Conservation (phyloP, 2,888 invertebrate species). For the Tuberolachnus salignus region DNA sequence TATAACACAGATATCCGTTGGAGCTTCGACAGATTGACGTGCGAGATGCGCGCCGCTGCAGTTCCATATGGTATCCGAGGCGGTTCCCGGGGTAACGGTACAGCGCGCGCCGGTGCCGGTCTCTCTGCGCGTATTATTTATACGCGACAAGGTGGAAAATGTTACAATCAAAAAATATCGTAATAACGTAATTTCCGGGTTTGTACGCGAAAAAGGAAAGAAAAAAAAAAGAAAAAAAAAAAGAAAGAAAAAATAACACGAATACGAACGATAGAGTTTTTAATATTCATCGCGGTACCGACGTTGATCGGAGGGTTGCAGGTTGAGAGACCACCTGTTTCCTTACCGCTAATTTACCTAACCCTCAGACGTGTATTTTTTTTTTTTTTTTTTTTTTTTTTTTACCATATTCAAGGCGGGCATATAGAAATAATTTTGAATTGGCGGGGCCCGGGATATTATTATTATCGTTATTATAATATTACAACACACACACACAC, state of each 20-base stretch:
- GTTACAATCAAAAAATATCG: neutral
- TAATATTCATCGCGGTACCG: slow-evolving; percentile 42
- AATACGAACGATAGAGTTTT: no score
- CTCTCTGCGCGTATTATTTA: slow-evolving; percentile 1
- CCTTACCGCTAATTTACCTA: slow-evolving; percentile 53
- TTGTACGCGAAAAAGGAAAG: slow-evolving; percentile 39
- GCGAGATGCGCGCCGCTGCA: neutral
- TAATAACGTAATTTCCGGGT: slow-evolving; percentile 36
- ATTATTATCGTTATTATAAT: slow-evolving; percentile 54
- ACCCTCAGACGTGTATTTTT: slow-evolving; percentile 46
- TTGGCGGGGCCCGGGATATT: slow-evolving; percentile 54
- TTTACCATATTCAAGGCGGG: slow-evolving; percentile 16
- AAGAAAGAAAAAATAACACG: no score
- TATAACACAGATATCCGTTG: neutral
- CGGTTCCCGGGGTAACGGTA: no score
- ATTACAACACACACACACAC: slow-evolving; percentile 39
- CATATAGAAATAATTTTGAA: slow-evolving; percentile 42
- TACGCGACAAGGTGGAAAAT: slow-evolving; percentile 7
- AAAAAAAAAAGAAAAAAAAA: neutral
- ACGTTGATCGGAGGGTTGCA: slow-evolving; percentile 16
- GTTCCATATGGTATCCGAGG: slow-evolving; percentile 35
- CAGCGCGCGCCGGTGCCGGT: neutral
- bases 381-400: slow-evolving; percentile 17
- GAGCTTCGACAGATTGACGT: slow-evolving; percentile 3
- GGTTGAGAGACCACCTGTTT: slow-evolving; percentile 51